Percentiles rank a stretch among this genome's conserved stretches.
Conservation (phyloP, 2,113 vertebrate species). For the Syngnathoides biaculeatus region DNA sequence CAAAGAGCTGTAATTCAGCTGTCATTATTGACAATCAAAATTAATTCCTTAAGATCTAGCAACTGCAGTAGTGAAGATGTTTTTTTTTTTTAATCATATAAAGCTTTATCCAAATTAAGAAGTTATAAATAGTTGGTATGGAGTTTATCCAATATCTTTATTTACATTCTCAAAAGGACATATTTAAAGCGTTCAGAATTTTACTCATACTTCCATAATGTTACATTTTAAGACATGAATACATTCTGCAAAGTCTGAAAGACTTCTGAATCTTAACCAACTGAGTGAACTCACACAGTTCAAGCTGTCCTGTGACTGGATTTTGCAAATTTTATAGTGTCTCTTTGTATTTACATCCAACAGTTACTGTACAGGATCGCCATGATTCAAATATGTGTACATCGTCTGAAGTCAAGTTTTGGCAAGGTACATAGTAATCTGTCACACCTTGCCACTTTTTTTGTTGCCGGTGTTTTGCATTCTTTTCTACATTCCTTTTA, state of each 20-base stretch:
- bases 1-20: slow-evolving; percentile 55
- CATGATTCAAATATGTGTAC: background rate
- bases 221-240: background rate
- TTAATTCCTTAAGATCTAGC: background rate
- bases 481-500: slow-evolving; percentile 10
- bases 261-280: too few relatives aligned
- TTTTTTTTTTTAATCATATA: slow-evolving; percentile 21
- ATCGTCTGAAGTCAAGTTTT: background rate
- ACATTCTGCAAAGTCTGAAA: background rate
- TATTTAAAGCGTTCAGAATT: slow-evolving; percentile 18
- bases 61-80: slow-evolving; percentile 18
- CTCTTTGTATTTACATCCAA: too few relatives aligned
- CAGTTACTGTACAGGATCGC: background rate
- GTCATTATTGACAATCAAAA: slow-evolving; percentile 53
- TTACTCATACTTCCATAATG: slow-evolving; percentile 12
- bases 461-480: background rate
- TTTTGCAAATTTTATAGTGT: too few relatives aligned
- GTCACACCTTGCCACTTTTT: too few relatives aligned
- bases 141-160: slow-evolving; percentile 37
- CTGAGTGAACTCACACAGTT: too few relatives aligned
- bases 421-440: too few relatives aligned
- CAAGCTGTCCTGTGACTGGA: too few relatives aligned
- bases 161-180: slow-evolving; percentile 22
- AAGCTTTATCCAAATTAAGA: background rate
- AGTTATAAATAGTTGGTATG: slow-evolving; percentile 19